phyloP scores from a whole-genome alignment of 1,140 invertebrate genomes.

The Sitobion miscanthi region DNA sequence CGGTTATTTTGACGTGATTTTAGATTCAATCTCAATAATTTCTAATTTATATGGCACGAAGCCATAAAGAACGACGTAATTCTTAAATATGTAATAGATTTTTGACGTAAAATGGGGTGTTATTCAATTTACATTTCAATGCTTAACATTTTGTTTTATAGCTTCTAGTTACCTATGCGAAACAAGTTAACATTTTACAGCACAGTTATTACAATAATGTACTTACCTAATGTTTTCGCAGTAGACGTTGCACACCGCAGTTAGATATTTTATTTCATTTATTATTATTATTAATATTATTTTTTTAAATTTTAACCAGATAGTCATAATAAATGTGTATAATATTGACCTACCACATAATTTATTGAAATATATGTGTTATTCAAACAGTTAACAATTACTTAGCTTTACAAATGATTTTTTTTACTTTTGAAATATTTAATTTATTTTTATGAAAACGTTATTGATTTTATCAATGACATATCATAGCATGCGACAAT shows the following conservation, averaged over 20 bases:
- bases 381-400: neutral
- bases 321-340: neutral
- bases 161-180: neutral
- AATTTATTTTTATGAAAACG: neutral
- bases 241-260: neutral
- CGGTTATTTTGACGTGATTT: neutral
- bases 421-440: neutral
- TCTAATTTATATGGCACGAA: neutral
- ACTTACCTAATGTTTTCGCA: neutral
- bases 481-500: too few species aligned
- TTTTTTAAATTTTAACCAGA: neutral
- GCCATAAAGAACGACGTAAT: neutral
- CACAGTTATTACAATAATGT: neutral
- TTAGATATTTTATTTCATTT: neutral
- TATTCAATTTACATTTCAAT: neutral
- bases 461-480: too few species aligned
- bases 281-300: neutral
- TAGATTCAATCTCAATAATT: neutral
- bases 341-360: neutral
- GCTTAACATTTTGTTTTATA: neutral
- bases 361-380: neutral
- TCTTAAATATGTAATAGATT: neutral
- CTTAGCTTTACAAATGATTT: neutral
- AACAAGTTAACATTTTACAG: neutral
- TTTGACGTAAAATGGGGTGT: neutral